Evolutionary conservation across 2,888 invertebrate species (phyloP).

Genomic region (Eupeodes luniger): DNA sequence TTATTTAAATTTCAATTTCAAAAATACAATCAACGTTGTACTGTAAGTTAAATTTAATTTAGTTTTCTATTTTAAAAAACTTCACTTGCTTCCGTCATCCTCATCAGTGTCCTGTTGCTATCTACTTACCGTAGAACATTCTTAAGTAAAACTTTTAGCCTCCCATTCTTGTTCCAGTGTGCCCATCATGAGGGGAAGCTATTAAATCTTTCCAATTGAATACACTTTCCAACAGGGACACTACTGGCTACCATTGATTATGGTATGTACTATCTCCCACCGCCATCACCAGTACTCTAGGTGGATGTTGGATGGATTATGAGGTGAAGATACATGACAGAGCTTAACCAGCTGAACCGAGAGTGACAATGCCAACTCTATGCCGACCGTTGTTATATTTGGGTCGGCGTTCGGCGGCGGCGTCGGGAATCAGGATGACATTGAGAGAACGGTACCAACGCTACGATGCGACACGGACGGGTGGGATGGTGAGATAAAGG

Average conservation of each 20-base stretch:
- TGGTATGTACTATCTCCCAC: background rate
- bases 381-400: slow-evolving; percentile 40
- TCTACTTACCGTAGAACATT: background rate
- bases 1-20: slow-evolving; percentile 2
- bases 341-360: slow-evolving; percentile 47
- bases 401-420: background rate
- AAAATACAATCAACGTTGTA: background rate
- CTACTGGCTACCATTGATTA: background rate
- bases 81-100: background rate
- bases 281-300: background rate
- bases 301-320: slow-evolving; percentile 27
- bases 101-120: no score
- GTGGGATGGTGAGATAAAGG: background rate
- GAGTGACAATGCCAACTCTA: slow-evolving; percentile 24
- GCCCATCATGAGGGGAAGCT: background rate
- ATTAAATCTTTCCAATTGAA: slow-evolving; percentile 35
- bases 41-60: background rate
- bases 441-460: background rate
- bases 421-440: slow-evolving; percentile 6
- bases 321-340: slow-evolving; percentile 61
- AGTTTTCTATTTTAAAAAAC: slow-evolving; percentile 10
- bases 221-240: slow-evolving; percentile 20
- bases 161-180: slow-evolving; percentile 8
- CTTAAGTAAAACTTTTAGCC: background rate
- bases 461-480: background rate